Evolutionary conservation across 2,113 vertebrate genomes (phyloP).

Genomic region (Eurystomus gularis): DNA sequence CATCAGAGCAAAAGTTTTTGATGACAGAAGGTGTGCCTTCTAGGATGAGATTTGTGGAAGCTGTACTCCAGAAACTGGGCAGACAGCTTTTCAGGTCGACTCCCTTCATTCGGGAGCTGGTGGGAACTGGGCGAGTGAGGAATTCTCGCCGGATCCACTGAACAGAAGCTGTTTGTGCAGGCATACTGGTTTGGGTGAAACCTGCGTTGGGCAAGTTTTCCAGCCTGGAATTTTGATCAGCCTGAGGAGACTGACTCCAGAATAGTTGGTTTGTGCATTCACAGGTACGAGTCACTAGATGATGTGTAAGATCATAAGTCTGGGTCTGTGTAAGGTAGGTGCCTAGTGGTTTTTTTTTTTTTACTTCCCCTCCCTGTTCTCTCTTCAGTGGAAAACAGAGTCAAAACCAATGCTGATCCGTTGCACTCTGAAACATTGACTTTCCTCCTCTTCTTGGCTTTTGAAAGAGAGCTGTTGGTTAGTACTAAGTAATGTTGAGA

Average conservation of each 20-base stretch:
- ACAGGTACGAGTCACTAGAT: background rate
- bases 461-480: background rate
- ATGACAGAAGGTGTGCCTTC: background rate
- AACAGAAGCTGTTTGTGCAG: conserved; percentile 54
- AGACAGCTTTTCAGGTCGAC: background rate
- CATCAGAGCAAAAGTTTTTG: background rate
- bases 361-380: background rate
- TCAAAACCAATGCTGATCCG: background rate
- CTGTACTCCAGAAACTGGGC: background rate
- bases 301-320: background rate
- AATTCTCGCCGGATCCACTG: background rate
- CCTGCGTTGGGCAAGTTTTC: background rate
- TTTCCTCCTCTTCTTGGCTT: background rate
- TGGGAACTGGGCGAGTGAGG: background rate
- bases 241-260: background rate
- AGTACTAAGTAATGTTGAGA: background rate
- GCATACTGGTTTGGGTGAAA: conserved; percentile 19
- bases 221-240: conserved; percentile 43
- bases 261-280: conserved; percentile 24
- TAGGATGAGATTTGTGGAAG: background rate
- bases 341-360: background rate
- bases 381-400: background rate
- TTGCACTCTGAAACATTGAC: background rate
- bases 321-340: background rate
- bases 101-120: background rate